phyloP scores from a whole-genome alignment of 2,888 invertebrate species.

The Tenthredo distinguenda region DNA sequence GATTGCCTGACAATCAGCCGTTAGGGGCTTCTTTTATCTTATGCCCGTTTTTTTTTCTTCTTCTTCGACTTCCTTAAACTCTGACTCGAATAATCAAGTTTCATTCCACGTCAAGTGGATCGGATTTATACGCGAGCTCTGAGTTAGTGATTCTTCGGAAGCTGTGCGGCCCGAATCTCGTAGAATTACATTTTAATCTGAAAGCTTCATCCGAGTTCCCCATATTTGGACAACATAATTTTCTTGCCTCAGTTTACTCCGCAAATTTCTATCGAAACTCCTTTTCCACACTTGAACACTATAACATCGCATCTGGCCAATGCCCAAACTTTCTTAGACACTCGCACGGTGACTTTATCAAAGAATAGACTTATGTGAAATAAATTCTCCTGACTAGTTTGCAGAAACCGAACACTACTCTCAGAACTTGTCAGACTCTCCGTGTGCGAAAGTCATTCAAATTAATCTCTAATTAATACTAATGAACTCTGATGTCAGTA shows the following conservation, averaged over 20 bases:
- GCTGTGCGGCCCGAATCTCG: background rate
- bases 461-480: background rate
- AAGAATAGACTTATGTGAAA: background rate
- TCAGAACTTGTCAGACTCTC: background rate
- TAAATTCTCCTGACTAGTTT: background rate
- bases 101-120: background rate
- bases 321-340: background rate
- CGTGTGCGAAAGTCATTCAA: background rate
- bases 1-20: background rate
- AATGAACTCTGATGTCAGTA: background rate
- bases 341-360: background rate
- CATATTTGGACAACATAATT: background rate
- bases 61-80: background rate
- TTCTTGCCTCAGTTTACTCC: background rate
- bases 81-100: background rate
- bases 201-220: background rate
- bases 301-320: background rate
- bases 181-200: background rate
- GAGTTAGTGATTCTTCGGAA: background rate
- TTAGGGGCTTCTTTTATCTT: background rate
- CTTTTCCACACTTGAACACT: background rate
- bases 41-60: background rate
- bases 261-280: background rate
- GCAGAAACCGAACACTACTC: background rate
- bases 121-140: background rate